Evolutionary conservation across 2,888 invertebrate species (phyloP).

Genomic region (Drosophila fulvimacula): DNA sequence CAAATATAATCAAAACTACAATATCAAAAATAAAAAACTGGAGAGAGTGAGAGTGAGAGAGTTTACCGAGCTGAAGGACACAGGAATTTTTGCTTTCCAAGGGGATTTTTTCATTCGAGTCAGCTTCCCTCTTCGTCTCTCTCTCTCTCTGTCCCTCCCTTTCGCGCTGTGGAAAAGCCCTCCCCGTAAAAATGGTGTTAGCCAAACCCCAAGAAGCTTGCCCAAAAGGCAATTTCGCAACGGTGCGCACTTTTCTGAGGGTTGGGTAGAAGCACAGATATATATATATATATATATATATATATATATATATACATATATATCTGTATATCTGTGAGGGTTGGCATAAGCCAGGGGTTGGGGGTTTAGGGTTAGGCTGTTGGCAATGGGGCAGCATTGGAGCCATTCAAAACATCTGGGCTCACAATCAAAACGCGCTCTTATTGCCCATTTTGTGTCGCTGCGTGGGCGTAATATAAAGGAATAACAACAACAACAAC

Average conservation of each 20-base stretch:
- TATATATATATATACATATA: conserved; percentile 1
- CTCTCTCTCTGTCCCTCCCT: background rate
- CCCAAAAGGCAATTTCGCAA: conserved; percentile 64
- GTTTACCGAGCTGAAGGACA: conserved; percentile 6
- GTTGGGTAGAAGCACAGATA: conserved; percentile 3
- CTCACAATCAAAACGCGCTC: conserved; percentile 70
- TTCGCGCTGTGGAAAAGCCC: background rate
- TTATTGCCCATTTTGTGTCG: conserved; percentile 66
- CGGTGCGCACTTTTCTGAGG: conserved; percentile 47
- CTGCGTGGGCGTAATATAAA: conserved; percentile 61
- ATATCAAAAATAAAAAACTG: background rate
- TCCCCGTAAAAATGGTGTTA: conserved; percentile 10
- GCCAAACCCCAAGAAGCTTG: conserved; percentile 16
- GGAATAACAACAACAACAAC: conserved; percentile 9
- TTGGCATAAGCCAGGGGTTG: background rate
- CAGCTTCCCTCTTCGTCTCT: conserved; percentile 5
- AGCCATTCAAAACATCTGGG: conserved; percentile 66
- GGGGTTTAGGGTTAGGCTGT: conserved; percentile 58
- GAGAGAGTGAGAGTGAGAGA: background rate
- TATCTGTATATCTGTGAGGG: conserved; percentile 2
- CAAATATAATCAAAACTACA: conserved; percentile 8
- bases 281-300: background rate
- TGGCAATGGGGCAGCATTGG: conserved; percentile 42
- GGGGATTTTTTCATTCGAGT: conserved; percentile 9
- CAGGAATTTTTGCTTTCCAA: background rate